phyloP scores from a whole-genome alignment of 2,888 invertebrate species.

The Nipponacmea schrenckii region DNA sequence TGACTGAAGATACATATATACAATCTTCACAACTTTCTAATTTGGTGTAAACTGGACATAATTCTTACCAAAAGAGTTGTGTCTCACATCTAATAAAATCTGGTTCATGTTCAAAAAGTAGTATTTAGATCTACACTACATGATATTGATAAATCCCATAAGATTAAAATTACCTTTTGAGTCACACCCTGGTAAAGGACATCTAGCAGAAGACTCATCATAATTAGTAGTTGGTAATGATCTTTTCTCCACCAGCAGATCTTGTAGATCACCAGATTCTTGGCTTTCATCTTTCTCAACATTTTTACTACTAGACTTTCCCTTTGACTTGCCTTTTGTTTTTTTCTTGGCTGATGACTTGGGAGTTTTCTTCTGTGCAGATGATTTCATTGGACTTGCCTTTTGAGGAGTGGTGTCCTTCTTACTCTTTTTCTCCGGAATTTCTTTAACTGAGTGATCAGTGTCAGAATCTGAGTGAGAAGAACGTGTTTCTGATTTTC shows the following conservation, averaged over 20 bases:
- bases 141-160: too few species aligned
- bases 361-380: constrained; percentile 10
- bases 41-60: too few species aligned
- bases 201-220: constrained; percentile 56
- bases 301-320: constrained; percentile 9
- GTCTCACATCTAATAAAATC: too few species aligned
- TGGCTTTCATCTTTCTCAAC: constrained; percentile 23
- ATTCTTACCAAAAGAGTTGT: too few species aligned
- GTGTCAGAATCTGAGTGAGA: constrained; percentile 32
- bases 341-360: constrained; percentile 15
- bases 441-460: constrained; percentile 10
- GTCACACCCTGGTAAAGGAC: constrained; percentile 87
- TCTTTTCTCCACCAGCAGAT: constrained; percentile 45
- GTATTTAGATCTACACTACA: too few species aligned
- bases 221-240: constrained; percentile 56
- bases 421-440: not conserved
- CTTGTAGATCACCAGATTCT: constrained; percentile 22
- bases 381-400: not conserved
- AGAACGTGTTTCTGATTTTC: constrained; percentile 18
- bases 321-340: constrained; percentile 12
- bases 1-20: too few species aligned
- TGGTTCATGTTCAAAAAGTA: too few species aligned
- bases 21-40: too few species aligned
- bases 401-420: constrained; percentile 1
- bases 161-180: constrained; percentile 73